Conservation (phyloP, 2,888 invertebrate genomes). For the Nomada goodeniana region DNA sequence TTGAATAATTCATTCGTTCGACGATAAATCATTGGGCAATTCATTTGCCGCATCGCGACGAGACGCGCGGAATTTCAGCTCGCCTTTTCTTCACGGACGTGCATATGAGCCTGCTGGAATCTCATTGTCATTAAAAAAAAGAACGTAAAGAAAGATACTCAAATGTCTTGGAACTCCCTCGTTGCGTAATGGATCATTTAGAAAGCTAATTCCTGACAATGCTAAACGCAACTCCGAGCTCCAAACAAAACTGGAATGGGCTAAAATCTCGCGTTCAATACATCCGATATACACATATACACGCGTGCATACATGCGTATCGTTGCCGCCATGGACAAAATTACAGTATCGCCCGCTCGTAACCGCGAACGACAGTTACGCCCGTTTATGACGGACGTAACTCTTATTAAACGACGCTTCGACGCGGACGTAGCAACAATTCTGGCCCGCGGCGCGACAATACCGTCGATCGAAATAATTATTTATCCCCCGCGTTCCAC, state of each 20-base stretch:
- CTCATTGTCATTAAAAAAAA: neutral
- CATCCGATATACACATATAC: too few species aligned
- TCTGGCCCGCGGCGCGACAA: conserved; percentile 16
- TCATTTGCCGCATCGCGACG: neutral
- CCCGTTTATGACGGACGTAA: conserved; percentile 46
- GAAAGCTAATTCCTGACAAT: too few species aligned
- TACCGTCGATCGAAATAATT: conserved; percentile 14
- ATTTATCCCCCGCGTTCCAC: conserved; percentile 8
- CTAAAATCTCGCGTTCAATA: too few species aligned
- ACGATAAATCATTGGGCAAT: conserved; percentile 28
- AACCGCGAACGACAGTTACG: neutral
- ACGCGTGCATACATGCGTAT: neutral
- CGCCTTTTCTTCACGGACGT: neutral
- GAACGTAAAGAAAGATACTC: neutral
- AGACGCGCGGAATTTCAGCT: conserved; percentile 13
- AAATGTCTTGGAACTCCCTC: too few species aligned
- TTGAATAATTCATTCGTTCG: conserved; percentile 48
- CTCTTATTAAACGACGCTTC: conserved; percentile 41
- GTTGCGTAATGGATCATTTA: too few species aligned
- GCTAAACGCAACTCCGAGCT: too few species aligned
- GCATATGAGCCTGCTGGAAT: neutral
- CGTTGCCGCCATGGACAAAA: conserved; percentile 7
- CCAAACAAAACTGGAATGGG: too few species aligned
- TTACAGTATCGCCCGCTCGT: too few species aligned
- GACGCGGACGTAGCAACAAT: conserved; percentile 23